phyloP scores from a whole-genome alignment of 2,797 vertebrate genomes.

The Rhyacichthys aspro region DNA sequence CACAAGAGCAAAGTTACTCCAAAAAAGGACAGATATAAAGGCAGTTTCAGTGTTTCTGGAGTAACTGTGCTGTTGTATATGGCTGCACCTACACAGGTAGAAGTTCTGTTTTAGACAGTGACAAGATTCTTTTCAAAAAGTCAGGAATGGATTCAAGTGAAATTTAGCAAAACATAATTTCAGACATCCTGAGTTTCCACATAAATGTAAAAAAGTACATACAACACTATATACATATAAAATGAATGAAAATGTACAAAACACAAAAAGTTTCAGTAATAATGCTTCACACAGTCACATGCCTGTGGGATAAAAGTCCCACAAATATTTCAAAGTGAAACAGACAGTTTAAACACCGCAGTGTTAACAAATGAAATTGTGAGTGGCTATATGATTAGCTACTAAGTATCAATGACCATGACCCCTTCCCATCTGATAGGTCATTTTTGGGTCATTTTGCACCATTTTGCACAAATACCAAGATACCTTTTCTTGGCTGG shows the following conservation, averaged over 20 bases:
- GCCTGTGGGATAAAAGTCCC: constrained; percentile 35
- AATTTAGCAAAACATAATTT: constrained; percentile 24
- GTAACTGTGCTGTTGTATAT: neutral
- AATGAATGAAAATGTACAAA: constrained; percentile 3
- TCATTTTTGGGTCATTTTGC: too few relatives aligned
- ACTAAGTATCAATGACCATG: constrained; percentile 38
- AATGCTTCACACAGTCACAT: constrained; percentile 27
- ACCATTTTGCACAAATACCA: constrained; percentile 17
- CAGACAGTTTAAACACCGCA: constrained; percentile 53
- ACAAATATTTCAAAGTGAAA: constrained; percentile 31
- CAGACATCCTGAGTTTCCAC: neutral
- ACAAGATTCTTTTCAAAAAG: constrained; percentile 1
- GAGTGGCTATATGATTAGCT: constrained; percentile 62
- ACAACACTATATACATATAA: neutral
- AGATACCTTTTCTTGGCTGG: neutral
- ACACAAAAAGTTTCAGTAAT: constrained; percentile 15
- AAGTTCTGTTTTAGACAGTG: constrained; percentile 19
- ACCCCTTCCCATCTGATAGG: constrained; percentile 7
- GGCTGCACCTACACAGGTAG: constrained; percentile 22
- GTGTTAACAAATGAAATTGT: constrained; percentile 27
- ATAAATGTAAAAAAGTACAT: constrained; percentile 18
- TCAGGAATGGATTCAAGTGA: constrained; percentile 30
- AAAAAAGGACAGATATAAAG: neutral
- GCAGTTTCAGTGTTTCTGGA: too few relatives aligned
- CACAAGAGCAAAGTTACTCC: constrained; percentile 5